Evolutionary conservation across 2,888 invertebrate genomes (phyloP).

Genomic region (Auanema sp.): DNA sequence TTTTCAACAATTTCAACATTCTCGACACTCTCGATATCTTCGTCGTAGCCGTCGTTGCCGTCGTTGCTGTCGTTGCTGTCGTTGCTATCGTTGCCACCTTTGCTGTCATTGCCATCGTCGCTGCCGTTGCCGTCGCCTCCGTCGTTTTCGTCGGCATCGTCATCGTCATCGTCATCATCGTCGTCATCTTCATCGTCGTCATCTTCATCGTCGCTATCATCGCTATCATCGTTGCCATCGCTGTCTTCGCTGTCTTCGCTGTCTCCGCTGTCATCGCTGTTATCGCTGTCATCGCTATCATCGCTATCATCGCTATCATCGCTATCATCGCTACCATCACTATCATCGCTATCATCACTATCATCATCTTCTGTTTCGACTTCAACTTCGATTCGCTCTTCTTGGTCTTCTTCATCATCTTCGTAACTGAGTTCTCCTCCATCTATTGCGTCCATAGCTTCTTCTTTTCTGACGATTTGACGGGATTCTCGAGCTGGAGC

Average conservation of each 20-base stretch:
- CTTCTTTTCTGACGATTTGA: neutral
- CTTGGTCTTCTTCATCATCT: neutral
- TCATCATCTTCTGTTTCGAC: neutral
- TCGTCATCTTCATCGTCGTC: constrained; percentile 2
- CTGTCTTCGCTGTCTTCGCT: neutral
- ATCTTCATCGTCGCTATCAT: no score
- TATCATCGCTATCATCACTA: constrained; percentile 3
- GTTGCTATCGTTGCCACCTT: constrained; percentile 5
- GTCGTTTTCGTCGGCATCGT: constrained; percentile 1
- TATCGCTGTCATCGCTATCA: no score
- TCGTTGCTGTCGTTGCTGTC: constrained; percentile 5
- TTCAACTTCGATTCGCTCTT: neutral
- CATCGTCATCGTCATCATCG: no score
- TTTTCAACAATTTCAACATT: no score
- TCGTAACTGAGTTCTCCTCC: neutral
- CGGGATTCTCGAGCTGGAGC: no score
- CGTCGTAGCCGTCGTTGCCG: constrained; percentile 3
- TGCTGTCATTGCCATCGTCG: constrained; percentile 3
- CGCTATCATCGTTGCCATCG: no score
- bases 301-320: constrained; percentile 5
- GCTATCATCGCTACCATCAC: constrained; percentile 5
- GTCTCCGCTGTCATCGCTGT: constrained; percentile 3
- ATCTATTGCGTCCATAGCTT: neutral
- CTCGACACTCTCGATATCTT: neutral
- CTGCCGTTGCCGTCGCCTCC: neutral